These are phyloP conservation scores for Otocyon megalotis DNA, from an alignment of 2,113 vertebrate species.

Conservation along the genomic window DNA sequence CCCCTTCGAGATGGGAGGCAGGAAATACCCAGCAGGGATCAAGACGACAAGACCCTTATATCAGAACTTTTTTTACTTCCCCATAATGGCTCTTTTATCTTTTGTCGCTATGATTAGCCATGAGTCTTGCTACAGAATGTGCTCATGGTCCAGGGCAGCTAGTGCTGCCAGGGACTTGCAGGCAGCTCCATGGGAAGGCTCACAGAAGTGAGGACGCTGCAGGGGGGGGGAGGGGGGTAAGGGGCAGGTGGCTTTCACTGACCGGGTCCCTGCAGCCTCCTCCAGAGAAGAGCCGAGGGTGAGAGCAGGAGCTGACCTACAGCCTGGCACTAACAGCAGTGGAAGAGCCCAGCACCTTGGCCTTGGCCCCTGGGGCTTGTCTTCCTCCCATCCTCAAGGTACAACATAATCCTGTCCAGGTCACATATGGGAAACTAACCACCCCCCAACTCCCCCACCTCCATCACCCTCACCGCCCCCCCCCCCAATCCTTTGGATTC, in stretches of 20 bases:
- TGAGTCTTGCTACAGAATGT: neutral
- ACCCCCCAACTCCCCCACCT: neutral
- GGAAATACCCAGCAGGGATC: neutral
- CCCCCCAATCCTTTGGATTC: neutral
- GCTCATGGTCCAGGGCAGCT: neutral
- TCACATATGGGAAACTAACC: neutral
- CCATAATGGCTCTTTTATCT: neutral
- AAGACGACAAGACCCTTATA: neutral
- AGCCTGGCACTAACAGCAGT: neutral
- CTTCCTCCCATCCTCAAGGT: neutral
- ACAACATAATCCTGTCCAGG: neutral
- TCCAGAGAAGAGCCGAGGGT: neutral
- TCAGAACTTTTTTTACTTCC: neutral
- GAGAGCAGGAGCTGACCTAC: neutral
- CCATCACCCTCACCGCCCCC: neutral
- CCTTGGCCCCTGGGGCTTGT: too few relatives aligned
- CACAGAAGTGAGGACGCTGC: neutral
- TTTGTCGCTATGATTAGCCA: neutral
- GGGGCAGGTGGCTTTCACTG: neutral
- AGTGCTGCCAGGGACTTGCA: neutral
- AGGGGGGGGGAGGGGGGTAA: neutral
- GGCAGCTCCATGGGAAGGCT: neutral
- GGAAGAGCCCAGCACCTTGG: neutral
- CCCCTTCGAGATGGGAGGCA: neutral
- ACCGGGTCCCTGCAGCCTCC: neutral